These are phyloP conservation scores for Speoplatyrhinus poulsoni DNA, from an alignment of 2,113 vertebrate genomes.

Conservation along the genomic window DNA sequence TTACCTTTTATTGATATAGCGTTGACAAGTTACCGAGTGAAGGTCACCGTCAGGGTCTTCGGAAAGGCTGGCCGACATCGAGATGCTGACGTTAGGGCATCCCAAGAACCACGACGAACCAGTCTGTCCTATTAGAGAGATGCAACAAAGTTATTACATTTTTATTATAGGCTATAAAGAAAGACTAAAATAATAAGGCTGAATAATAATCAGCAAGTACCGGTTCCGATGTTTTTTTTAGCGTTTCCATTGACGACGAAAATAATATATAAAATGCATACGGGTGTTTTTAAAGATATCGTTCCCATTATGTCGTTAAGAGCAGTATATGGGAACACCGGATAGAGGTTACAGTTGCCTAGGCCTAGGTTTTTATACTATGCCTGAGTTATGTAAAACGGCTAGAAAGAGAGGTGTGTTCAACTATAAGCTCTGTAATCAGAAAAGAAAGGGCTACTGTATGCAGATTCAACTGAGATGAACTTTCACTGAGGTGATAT, in stretches of 20 bases:
- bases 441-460: conserved; percentile 38
- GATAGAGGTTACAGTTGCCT: background rate
- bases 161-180: background rate
- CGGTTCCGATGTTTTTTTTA: background rate
- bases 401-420: background rate
- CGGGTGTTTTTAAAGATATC: background rate
- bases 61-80: background rate
- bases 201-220: conserved; percentile 8
- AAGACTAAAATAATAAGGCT: background rate
- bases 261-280: background rate
- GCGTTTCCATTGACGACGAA: background rate
- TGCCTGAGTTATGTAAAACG: background rate
- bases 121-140: background rate
- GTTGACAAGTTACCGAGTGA: conserved; percentile 44
- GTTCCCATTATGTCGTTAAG: background rate
- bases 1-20: conserved; percentile 59
- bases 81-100: conserved; percentile 22
- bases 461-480: conserved; percentile 43
- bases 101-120: conserved; percentile 38
- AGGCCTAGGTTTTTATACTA: background rate
- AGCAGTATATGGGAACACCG: background rate
- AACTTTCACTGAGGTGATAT: background rate
- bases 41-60: conserved; percentile 26
- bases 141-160: background rate
- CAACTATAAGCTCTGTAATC: background rate